phyloP scores from a whole-genome alignment of 2,888 invertebrate species.

The Opisthograptis luteolata region DNA sequence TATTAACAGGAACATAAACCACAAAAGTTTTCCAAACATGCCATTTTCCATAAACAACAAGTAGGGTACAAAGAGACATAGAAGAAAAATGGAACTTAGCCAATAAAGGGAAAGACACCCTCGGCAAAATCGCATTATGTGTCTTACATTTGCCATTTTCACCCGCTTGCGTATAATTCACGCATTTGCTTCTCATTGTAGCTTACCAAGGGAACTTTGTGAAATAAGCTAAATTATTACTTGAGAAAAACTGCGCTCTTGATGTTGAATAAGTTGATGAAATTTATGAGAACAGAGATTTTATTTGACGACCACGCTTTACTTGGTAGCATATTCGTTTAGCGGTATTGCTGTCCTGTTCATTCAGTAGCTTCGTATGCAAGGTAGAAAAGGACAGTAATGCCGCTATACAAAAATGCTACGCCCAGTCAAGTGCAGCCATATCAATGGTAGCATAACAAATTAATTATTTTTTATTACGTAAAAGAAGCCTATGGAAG shows the following conservation, averaged over 20 bases:
- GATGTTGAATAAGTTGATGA: conserved; percentile 7
- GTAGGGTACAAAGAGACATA: conserved; percentile 31
- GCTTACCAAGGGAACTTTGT: conserved; percentile 44
- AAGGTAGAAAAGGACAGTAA: too few species aligned
- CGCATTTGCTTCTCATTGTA: conserved; percentile 54
- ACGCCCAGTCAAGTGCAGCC: too few species aligned
- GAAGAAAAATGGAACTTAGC: conserved; percentile 57
- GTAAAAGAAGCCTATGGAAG: too few species aligned
- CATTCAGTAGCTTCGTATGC: too few species aligned
- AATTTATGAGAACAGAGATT: too few species aligned
- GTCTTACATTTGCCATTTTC: conserved; percentile 61
- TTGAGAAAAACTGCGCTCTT: conserved; percentile 24
- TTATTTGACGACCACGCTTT: too few species aligned
- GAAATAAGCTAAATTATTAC: conserved; percentile 36
- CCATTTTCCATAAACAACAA: conserved; percentile 32
- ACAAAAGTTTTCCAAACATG: conserved; percentile 29
- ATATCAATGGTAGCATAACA: too few species aligned
- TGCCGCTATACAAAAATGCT: too few species aligned
- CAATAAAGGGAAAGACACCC: conserved; percentile 61
- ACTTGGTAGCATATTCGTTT: too few species aligned
- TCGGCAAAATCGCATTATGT: conserved; percentile 56
- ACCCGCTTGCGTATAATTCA: conserved; percentile 64
- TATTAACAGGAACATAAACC: conserved; percentile 3
- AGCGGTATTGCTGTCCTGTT: too few species aligned
- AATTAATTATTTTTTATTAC: too few species aligned